phyloP scores from a whole-genome alignment of 2,797 vertebrate species.

The Peromyscus eremicus region DNA sequence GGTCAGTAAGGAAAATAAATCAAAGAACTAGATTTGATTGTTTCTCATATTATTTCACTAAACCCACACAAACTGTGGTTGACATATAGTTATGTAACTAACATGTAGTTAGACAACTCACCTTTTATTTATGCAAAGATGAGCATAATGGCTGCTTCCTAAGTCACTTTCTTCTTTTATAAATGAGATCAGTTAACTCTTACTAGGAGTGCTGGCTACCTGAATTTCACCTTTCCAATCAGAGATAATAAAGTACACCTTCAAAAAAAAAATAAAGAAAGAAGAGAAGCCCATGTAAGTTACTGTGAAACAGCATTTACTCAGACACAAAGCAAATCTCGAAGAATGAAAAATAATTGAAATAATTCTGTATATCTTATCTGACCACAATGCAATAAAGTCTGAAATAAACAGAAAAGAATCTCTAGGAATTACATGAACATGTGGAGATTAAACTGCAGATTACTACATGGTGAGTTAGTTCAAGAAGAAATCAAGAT shows the following conservation, averaged over 20 bases:
- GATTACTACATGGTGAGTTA: not conserved
- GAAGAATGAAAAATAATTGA: not conserved
- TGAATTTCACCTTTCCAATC: not conserved
- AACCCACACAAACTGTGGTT: not conserved
- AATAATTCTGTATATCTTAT: not conserved
- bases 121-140: not conserved
- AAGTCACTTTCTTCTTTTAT: conserved; percentile 26
- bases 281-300: not conserved
- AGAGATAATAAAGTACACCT: not conserved
- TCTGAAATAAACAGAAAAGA: not conserved
- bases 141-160: rapidly evolving
- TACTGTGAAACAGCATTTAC: not conserved
- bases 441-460: not conserved
- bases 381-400: not conserved
- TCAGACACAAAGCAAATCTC: not conserved
- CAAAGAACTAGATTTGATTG: not conserved
- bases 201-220: not conserved
- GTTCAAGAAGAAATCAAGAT: not conserved
- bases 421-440: not conserved
- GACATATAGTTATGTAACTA: not conserved
- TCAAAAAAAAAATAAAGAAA: not conserved
- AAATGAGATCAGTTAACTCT: not conserved
- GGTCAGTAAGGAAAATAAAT: conserved; percentile 27
- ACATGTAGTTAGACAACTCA: not conserved
- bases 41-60: not conserved